Base-by-base conservation (phyloP, 2,113 vertebrate species). In the Nothoprocta pentlandii region DNA sequence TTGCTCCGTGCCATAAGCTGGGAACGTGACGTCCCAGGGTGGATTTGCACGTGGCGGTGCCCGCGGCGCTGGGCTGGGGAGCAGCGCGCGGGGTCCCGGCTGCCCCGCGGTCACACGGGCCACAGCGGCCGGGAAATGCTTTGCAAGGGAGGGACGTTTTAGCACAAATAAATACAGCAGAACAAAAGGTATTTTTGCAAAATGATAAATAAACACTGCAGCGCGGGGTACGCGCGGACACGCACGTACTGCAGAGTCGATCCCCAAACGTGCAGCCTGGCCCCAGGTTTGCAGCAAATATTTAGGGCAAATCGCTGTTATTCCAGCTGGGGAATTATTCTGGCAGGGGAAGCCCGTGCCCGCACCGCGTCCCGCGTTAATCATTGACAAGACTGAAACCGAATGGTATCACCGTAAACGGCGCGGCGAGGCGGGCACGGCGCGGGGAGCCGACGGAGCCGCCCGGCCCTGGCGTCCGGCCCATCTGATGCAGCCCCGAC, bases 321-420 rank as follows among this genome's bases (percentile, higher is more conserved):
- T 16, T 30, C 10, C 19, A 10, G 20, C 49, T 49, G 21, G 49
- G 49, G 49, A 47, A 23, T 49, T 49, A 49, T 22, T 49, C 21
- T 10, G 49, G 21, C 49, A 23, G 49, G 21, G 10, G 49, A 49
- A 49, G 49, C 49, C 21, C 10, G 10, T 23, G 49, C 21, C 42
- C 10, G 12, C 21, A 32, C 32, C 14, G 30, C 44, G 6, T 28
- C 39, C 63, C 0, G 42, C 17, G 98, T 98, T 99, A 99, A 99
- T 99, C 83, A 98, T 98, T 97, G 97, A 95, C 84, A n/a, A 91
- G 84, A 97, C 94, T 92, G 98, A 98, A 98, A 98, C 98, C 91
- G 54, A 28, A 66, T 17, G 2, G 92, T 75, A 97, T 73, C 16
- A 12, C 41, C 85, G 94, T 91, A 97, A 97, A 98, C 64, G 97